Percentiles rank a stretch among this genome's conserved stretches.
These are phyloP conservation scores for Semnornis frantzii DNA, from an alignment of 2,113 vertebrate genomes.

Conservation along the genomic window DNA sequence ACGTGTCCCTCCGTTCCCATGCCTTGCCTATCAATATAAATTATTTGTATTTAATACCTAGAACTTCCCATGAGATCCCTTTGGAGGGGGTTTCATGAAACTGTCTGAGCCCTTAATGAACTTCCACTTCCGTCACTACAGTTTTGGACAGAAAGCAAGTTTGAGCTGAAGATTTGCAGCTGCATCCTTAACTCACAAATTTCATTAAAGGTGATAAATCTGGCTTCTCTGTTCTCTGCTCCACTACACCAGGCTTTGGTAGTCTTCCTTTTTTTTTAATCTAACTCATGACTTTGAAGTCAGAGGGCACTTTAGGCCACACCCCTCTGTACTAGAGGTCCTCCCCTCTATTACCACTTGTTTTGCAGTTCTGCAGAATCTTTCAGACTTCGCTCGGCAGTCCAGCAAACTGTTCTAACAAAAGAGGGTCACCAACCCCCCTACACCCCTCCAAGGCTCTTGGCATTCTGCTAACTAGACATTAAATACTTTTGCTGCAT, in stretches of 20 bases:
- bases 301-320: background rate
- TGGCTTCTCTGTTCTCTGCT: background rate
- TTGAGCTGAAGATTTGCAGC: background rate
- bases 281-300: background rate
- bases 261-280: background rate
- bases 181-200: background rate
- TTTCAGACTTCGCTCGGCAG: background rate
- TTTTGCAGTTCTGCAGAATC: background rate
- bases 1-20: background rate
- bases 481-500: background rate
- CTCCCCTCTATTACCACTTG: background rate
- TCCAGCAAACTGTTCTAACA: background rate
- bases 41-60: background rate
- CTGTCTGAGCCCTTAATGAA: background rate
- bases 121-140: background rate
- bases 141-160: background rate
- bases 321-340: background rate
- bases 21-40: background rate
- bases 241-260: rapidly evolving
- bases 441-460: background rate
- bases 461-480: background rate
- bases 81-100: background rate
- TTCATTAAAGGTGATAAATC: background rate
- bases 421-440: background rate
- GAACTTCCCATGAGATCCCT: background rate